phyloP scores from a whole-genome alignment of 2,797 vertebrate species.

The Micromesistius poutassou region DNA sequence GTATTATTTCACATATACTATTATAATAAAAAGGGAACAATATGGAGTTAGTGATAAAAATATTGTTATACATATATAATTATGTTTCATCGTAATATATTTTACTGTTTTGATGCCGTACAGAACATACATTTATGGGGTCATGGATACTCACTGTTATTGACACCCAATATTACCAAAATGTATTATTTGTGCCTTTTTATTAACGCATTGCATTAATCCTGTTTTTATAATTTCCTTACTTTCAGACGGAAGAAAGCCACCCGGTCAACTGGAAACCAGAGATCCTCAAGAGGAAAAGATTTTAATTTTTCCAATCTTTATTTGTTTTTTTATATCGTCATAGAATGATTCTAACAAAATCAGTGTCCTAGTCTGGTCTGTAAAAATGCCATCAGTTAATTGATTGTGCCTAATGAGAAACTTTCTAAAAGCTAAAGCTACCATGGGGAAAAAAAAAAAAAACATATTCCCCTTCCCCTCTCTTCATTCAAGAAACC shows the following conservation, averaged over 20 bases:
- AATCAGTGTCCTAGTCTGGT: constrained; percentile 1
- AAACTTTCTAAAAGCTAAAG: not conserved
- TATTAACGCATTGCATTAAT: not conserved
- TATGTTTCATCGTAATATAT: not conserved
- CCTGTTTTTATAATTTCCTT: constrained; percentile 29
- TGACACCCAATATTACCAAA: not conserved
- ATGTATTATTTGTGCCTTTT: not conserved
- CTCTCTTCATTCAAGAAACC: constrained; percentile 45
- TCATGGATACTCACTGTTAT: not conserved
- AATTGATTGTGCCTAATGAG: constrained; percentile 17
- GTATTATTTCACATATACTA: too few species aligned
- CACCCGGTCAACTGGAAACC: constrained; percentile 98
- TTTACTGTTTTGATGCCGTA: not conserved
- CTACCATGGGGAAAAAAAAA: not conserved
- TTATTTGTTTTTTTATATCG: constrained; percentile 26
- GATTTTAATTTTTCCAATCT: constrained; percentile 78
- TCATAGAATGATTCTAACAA: constrained; percentile 19
- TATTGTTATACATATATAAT: too few species aligned
- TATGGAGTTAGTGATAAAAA: not conserved
- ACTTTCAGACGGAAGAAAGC: constrained; percentile 90
- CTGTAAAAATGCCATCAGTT: constrained; percentile 21
- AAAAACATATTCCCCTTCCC: not conserved
- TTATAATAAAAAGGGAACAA: not conserved
- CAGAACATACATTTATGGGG: not conserved
- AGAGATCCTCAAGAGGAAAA: constrained; percentile 97